Evolutionary conservation across 1,140 invertebrate genomes (phyloP), one percentile per base, ranked within the genome.

Genomic region (Anagrus nilaparvatae): DNA sequence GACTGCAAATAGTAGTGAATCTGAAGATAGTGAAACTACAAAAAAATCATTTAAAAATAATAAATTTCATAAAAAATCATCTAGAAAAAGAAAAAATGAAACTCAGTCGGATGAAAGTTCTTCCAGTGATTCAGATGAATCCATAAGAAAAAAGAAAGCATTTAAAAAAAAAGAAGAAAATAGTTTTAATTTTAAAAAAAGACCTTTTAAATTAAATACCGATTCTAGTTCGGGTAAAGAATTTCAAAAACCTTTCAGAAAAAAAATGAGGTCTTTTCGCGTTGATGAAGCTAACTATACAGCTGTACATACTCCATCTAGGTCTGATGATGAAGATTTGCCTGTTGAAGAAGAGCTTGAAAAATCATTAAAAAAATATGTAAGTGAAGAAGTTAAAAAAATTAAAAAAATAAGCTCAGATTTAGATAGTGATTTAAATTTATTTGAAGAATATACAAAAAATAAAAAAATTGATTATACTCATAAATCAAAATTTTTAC

Each of bases 141-240:
- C 19, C 27, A 18, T 16, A 35, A 28, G 16, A 16, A 25, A 20
- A 14, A 33, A 28, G 23, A 20, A 7, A 24, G 6, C 10, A 12
- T 3, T 25, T 21, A 19, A 35, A 29, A 39, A 43, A 13, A 39
- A 23, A 18, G n/a, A 35, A 37, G 5, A 32, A 43, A 28, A 31
- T 31, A 42, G n/a, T 30, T 13, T 37, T 17, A 24, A 28, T 36
- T 1, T 3, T 20, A 29, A 35, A 3, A 6, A 14, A 7, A 43
- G 25, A 29, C 35, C n/a, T 29, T 4, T 6, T 12, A 28, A 38
- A 24, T 29, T 7, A 20, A 2, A 51, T 39, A 46, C 46, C 12
- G 50, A 55, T 30, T 46, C 52, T 2, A 56, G 42, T 40, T 56
- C 53, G n/a, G 39, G 37, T 4, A 47, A 43, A 32, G 54, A 61